Evolutionary conservation across 2,113 vertebrate species (phyloP), one percentile per base, ranked within the genome.

Genomic region (Mormoops blainvillei): DNA sequence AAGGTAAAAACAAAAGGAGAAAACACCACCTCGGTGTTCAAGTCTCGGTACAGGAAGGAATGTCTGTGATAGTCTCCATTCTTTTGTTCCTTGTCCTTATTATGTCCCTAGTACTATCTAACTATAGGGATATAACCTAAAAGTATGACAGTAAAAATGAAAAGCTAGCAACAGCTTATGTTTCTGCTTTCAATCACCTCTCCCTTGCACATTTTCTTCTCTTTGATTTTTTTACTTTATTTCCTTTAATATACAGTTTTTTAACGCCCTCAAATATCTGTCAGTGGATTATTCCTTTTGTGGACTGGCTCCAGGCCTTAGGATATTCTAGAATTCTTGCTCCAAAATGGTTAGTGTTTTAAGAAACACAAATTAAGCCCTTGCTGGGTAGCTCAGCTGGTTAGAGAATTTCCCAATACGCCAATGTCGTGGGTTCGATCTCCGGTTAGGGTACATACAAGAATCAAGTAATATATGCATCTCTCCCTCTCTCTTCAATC

Each of bases 311-410:
- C 56, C 9, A 93, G 61, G 22, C 67, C 70, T 71, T 4, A 12
- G 43, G 28, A 61, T n/a, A 22, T 56, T 92, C 67, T 91, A 18
- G 24, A 95, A 68, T 83, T 83, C 12, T 63, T 88, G 15, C 16
- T 82, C 48, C 68, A 77, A 96, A 87, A 78, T 48, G 63, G 63
- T 67, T 38, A 52, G 5, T 83, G 83, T 89, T 96, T 97, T 94
- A 76, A 87, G 24, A 65, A 87, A 81, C 19, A 71, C 9, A 92
- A 84, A 45, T n/a, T 50, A 58, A 68, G 61, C 28, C 5, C 4
- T 63, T 26, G 28, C 13, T 31, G 28, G 61, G 61, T 14, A 63
- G 28, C 61, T 63, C 61, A 63, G 61, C 14, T 63, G 61, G 58
- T 31, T 63, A 31, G 61, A 63, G 61, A 63, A 63, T 63, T 28